These are phyloP conservation scores for Salminus brasiliensis DNA, from an alignment of 2,113 vertebrate species.

Conservation along the genomic window DNA sequence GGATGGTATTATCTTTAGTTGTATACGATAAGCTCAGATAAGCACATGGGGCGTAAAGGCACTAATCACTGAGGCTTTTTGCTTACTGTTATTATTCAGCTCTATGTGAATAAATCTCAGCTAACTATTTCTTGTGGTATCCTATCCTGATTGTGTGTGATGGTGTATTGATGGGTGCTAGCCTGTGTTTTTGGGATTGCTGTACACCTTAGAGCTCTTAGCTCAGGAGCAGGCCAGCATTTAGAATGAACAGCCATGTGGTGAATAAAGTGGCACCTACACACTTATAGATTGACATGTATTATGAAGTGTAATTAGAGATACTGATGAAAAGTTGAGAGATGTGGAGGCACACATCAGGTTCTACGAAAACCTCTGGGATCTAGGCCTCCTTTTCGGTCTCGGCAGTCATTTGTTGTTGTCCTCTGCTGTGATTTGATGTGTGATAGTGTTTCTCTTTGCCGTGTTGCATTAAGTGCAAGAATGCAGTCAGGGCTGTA, in stretches of 20 bases:
- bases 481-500: conserved; percentile 26
- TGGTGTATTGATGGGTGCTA: neutral
- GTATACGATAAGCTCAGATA: neutral
- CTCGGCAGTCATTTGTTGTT: neutral
- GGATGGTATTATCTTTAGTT: neutral
- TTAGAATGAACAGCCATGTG: neutral
- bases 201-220: neutral
- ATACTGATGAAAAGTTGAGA: neutral
- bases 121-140: neutral
- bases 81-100: neutral
- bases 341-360: neutral
- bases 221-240: neutral
- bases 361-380: neutral
- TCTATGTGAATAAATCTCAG: neutral
- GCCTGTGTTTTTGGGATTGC: neutral
- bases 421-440: neutral
- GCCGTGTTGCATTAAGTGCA: conserved; percentile 13
- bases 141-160: neutral
- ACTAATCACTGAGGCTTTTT: neutral
- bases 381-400: neutral
- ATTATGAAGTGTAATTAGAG: neutral
- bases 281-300: neutral
- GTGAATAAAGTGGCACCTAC: neutral
- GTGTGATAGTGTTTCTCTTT: neutral
- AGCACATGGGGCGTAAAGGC: neutral